A percentile compares a stretch with the other conserved stretches of the same genome.
Evolutionary conservation across 2,113 vertebrate species (phyloP).

Genomic region (Orthonyx spaldingii): DNA sequence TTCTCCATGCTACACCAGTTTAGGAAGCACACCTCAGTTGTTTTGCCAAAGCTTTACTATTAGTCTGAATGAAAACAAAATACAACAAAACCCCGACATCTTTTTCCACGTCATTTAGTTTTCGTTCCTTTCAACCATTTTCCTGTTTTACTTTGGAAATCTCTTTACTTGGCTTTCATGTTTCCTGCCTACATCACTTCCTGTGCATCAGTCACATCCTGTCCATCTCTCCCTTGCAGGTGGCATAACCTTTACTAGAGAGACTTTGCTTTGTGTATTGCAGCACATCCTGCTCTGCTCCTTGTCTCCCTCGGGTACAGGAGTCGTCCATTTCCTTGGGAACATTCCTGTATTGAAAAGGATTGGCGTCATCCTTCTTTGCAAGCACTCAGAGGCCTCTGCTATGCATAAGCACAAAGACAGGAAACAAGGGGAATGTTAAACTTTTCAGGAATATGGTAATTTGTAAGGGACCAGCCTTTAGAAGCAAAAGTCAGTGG

Average conservation of each 20-base stretch:
- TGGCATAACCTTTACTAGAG: conserved; percentile 10
- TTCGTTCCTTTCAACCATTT: conserved; percentile 15
- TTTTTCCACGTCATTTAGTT: not conserved
- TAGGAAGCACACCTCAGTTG: not conserved
- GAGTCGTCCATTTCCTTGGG: conserved; percentile 47
- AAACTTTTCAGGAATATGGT: conserved; percentile 50
- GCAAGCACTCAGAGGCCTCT: not conserved
- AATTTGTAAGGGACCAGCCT: not conserved
- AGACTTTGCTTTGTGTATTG: conserved; percentile 25
- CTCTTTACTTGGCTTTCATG: conserved; percentile 1
- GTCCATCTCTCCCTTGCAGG: conserved; percentile 25
- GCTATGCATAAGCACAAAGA: conserved; percentile 36
- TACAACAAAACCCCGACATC: not conserved
- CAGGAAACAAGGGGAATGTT: conserved; percentile 28
- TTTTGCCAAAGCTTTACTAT: conserved; percentile 2
- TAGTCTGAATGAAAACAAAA: not conserved
- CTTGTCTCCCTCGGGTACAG: not conserved
- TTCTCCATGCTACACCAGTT: not conserved
- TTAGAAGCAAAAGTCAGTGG: not conserved
- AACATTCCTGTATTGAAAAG: conserved; percentile 40
- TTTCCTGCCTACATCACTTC: conserved; percentile 59
- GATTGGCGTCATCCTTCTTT: conserved; percentile 36
- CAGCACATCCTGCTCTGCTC: conserved; percentile 43
- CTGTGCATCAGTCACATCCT: conserved; percentile 52
- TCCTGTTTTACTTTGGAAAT: conserved; percentile 56